Percentiles rank a stretch among this genome's conserved stretches.
Conservation (phyloP, 2,113 vertebrate species). For the Leptocoma aspasia region DNA sequence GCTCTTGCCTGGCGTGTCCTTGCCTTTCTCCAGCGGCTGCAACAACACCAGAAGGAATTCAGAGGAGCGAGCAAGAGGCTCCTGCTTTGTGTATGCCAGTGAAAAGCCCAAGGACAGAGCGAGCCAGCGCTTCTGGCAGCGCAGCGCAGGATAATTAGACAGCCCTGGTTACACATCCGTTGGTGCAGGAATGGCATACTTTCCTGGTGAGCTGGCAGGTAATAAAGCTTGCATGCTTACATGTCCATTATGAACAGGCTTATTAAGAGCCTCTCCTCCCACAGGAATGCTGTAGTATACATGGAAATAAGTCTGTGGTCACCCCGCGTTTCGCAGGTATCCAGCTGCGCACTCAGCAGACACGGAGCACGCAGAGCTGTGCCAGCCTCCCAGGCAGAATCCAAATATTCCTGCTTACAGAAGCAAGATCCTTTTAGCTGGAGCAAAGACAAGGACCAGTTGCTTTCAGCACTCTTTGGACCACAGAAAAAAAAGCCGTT, state of each 20-base stretch:
- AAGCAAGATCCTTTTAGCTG: not conserved
- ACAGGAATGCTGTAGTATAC: slow-evolving; percentile 1
- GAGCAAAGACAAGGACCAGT: not conserved
- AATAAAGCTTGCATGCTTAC: slow-evolving; percentile 18
- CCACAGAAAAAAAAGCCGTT: not conserved
- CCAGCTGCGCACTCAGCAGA: not conserved
- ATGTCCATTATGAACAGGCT: not conserved
- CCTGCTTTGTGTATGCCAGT: not conserved
- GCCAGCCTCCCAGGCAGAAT: not conserved
- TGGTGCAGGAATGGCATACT: slow-evolving; percentile 26
- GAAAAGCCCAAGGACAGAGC: not conserved
- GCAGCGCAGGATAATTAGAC: not conserved
- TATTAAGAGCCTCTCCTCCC: slow-evolving; percentile 34
- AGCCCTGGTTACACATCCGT: not conserved
- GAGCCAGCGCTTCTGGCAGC: not conserved
- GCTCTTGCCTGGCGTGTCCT: not conserved
- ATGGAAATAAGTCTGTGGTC: slow-evolving; percentile 31
- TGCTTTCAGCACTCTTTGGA: not conserved
- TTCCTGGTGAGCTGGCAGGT: slow-evolving; percentile 55
- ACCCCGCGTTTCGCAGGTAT: not conserved
- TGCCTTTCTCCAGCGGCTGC: not conserved
- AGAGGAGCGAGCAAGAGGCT: not conserved
- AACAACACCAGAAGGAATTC: not conserved
- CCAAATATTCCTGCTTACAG: not conserved
- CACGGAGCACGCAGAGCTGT: not conserved